A percentile compares a stretch with the other conserved stretches of the same genome.
Evolutionary conservation across 2,113 vertebrate species (phyloP).

Genomic region (Loxodonta africana): DNA sequence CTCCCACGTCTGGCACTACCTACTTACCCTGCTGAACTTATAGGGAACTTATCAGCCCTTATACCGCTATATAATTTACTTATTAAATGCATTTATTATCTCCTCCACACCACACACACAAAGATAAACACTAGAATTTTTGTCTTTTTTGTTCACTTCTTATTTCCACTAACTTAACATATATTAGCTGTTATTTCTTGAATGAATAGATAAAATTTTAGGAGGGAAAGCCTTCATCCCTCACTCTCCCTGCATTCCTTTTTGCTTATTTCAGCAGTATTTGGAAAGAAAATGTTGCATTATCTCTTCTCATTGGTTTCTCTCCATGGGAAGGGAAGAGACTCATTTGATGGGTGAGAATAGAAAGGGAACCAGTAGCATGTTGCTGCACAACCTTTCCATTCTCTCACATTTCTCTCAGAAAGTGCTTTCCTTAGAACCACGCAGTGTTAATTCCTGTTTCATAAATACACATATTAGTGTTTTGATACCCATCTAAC

Average conservation of each 20-base stretch:
- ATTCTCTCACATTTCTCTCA: background rate
- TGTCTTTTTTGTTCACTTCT: background rate
- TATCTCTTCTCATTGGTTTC: background rate
- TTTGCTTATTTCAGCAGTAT: background rate
- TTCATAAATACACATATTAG: background rate
- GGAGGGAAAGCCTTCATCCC: background rate
- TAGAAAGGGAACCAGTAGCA: fast-evolving
- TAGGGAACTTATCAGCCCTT: background rate
- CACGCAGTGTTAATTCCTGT: background rate
- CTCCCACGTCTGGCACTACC: background rate
- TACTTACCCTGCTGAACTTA: background rate
- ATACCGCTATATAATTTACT: background rate
- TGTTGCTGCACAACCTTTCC: fast-evolving
- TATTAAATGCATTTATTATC: background rate
- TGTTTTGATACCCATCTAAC: background rate
- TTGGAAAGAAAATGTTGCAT: background rate
- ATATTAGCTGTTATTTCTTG: background rate
- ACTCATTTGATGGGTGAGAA: background rate
- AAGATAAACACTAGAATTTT: background rate
- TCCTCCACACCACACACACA: background rate
- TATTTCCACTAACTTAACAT: background rate
- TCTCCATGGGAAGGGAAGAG: background rate
- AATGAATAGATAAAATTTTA: background rate
- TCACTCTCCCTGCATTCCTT: background rate
- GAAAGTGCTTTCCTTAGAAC: background rate